Evolutionary conservation across 2,888 invertebrate genomes (phyloP), one percentile per base, ranked within the genome.

Genomic region (Apamea crenata): DNA sequence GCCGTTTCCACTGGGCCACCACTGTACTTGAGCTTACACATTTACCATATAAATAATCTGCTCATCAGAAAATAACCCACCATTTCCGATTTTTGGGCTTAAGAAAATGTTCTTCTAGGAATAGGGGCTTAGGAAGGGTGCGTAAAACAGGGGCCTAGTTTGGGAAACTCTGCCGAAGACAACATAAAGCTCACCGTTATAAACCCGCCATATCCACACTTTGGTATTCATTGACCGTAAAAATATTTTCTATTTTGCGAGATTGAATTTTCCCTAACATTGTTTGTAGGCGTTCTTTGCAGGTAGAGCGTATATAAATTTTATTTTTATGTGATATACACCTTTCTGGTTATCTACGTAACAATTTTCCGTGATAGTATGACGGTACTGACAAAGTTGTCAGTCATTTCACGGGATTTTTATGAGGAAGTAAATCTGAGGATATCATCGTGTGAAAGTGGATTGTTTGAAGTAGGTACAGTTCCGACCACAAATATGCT

Each of bases 221-320:
- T 95, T 95, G 94, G 94, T 96, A 96, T 95, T 94, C 95, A 96
- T 95, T 95, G 96, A 94, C 95, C 95, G 95, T 96, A 96, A 95
- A 96, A 95, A 95, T 95, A 94, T 96, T 95, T 95, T 95, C 95
- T 96, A 95, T 96, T 96, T 95, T 94, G 94, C 91, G 94, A 96
- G 95, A 96, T 96, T 96, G 96, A 96, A 96, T 95, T 95, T 93
- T 92, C 92, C 88, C 92, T 95, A 95, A 95, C 96, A 94, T 94
- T 95, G 95, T 96, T 95, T 95, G 95, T 93, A 94, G 94, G 93
- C 93, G 93, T 92, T 93, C 91, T 90, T 89, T 90, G 88, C 93
- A 95, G 95, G 94, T 95, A 93, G 88, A 92, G 88, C 81, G 90
- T 89, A 87, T 90, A 91, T 93, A 91, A 91, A 92, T 93, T 95